Evolutionary conservation across 2,113 vertebrate genomes (phyloP).

Genomic region (Oryzias celebensis): DNA sequence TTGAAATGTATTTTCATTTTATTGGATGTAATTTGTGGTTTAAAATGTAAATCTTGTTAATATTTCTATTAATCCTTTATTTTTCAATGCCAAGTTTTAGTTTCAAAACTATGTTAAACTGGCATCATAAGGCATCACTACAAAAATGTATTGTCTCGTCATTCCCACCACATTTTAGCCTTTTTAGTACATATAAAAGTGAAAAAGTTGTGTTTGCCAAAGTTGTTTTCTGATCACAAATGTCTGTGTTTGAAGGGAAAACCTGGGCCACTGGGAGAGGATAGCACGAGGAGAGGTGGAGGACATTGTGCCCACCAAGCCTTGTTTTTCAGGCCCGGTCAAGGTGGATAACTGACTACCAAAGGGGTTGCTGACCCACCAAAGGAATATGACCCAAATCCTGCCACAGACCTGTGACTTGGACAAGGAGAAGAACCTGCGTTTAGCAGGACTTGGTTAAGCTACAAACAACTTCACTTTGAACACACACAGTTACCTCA

Average conservation of each 20-base stretch:
- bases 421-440: slow-evolving; percentile 48
- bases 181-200: neutral
- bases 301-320: slow-evolving; percentile 67
- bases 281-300: slow-evolving; percentile 88
- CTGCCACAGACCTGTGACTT: slow-evolving; percentile 51
- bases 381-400: slow-evolving; percentile 55
- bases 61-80: no score
- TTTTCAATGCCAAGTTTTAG: no score
- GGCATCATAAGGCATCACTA: neutral
- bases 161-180: neutral
- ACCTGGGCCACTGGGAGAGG: slow-evolving; percentile 94
- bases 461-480: slow-evolving; percentile 68
- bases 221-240: slow-evolving; percentile 5
- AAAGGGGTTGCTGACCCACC: slow-evolving; percentile 45
- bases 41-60: no score
- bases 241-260: slow-evolving; percentile 80
- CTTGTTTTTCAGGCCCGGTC: slow-evolving; percentile 79
- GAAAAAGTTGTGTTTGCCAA: neutral
- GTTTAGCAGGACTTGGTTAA: slow-evolving; percentile 56
- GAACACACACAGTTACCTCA: slow-evolving; percentile 81
- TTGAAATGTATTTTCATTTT: no score
- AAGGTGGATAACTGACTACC: slow-evolving; percentile 87
- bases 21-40: no score
- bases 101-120: no score
- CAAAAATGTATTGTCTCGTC: slow-evolving; percentile 3